Conservation (phyloP, 2,113 vertebrate genomes). For the Cinclus cinclus region DNA sequence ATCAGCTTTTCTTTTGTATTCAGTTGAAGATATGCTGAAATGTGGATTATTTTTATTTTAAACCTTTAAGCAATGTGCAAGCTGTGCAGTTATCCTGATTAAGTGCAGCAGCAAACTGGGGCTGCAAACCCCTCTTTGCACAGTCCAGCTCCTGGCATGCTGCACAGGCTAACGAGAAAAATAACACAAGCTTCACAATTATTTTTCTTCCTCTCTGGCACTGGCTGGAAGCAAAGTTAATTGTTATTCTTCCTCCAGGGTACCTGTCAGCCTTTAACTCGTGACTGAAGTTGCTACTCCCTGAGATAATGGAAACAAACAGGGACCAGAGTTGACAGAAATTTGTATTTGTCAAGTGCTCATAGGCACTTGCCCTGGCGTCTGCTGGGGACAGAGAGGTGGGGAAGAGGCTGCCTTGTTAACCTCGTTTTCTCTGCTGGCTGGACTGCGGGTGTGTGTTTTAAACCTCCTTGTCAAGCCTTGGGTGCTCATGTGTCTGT, state of each 20-base stretch:
- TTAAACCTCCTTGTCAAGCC: neutral
- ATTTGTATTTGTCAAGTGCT: neutral
- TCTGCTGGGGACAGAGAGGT: neutral
- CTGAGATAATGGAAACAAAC: neutral
- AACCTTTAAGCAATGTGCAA: neutral
- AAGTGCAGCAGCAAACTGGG: neutral
- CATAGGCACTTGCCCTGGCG: neutral
- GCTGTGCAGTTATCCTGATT: neutral
- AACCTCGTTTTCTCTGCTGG: neutral
- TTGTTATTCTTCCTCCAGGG: neutral
- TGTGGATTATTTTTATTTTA: neutral
- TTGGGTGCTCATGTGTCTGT: neutral
- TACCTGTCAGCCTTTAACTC: neutral
- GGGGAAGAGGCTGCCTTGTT: neutral
- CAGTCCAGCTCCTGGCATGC: neutral
- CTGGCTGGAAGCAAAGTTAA: neutral
- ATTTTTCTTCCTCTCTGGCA: neutral
- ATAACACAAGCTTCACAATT: neutral
- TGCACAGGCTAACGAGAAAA: neutral
- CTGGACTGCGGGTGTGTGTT: fast-evolving
- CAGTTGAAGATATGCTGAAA: neutral
- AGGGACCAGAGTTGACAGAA: neutral
- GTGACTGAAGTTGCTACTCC: neutral
- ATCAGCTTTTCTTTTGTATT: neutral
- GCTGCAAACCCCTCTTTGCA: neutral